Evolutionary conservation across 2,113 vertebrate species (phyloP).

Genomic region (Circaetus cinerascens): DNA sequence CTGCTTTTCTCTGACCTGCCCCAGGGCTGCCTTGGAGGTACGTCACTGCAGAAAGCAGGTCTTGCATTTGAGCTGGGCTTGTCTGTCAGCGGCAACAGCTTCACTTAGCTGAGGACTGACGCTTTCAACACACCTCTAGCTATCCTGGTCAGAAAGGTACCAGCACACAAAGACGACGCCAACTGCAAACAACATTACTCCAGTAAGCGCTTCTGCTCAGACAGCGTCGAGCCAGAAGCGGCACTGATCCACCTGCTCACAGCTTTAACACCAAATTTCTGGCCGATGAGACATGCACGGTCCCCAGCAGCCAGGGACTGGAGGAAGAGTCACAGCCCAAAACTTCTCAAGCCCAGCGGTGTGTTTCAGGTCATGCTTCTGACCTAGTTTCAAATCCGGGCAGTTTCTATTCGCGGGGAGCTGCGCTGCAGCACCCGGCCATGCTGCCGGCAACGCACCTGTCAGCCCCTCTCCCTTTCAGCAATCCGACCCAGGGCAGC

Average conservation of each 20-base stretch:
- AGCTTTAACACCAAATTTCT: rapidly evolving
- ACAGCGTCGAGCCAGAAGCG: not conserved
- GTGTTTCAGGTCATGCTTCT: not conserved
- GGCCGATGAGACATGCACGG: rapidly evolving
- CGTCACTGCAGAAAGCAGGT: rapidly evolving
- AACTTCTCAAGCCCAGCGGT: rapidly evolving
- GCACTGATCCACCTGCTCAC: not conserved
- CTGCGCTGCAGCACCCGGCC: rapidly evolving
- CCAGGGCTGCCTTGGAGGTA: not conserved
- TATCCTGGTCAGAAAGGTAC: rapidly evolving
- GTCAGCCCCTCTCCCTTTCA: not conserved
- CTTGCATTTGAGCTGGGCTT: too few relatives aligned
- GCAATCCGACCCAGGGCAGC: not conserved
- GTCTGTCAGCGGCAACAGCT: not conserved
- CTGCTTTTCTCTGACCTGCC: not conserved
- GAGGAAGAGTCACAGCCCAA: not conserved
- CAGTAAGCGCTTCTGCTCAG: rapidly evolving
- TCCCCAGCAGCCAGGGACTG: not conserved
- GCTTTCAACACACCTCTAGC: not conserved
- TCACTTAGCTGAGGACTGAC: rapidly evolving
- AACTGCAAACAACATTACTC: not conserved
- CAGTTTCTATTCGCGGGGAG: not conserved
- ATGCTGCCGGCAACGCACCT: not conserved
- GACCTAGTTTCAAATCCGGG: not conserved
- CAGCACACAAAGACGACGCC: not conserved